Conservation (phyloP, 2,113 vertebrate species). For the Montifringilla adamsi region DNA sequence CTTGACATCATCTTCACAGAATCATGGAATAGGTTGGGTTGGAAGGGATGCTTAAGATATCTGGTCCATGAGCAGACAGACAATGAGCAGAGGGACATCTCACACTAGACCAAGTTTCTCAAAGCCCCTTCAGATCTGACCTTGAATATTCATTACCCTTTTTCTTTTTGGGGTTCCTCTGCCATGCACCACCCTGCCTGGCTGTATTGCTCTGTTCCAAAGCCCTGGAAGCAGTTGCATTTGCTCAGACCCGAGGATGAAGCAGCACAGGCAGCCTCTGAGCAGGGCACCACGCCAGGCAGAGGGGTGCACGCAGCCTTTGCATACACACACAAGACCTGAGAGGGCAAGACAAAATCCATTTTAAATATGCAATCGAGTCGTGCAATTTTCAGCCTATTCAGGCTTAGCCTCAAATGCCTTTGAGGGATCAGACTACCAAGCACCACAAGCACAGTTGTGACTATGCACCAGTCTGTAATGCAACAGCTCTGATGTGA, state of each 20-base stretch:
- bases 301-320: neutral
- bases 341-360: neutral
- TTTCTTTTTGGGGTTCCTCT: neutral
- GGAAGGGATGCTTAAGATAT: neutral
- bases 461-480: constrained; percentile 3
- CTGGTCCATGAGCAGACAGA: neutral
- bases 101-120: neutral
- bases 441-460: neutral
- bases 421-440: neutral
- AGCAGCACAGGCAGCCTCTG: neutral
- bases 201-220: neutral
- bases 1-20: neutral
- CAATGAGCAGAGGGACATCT: neutral
- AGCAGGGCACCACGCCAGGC: neutral
- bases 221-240: neutral
- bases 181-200: neutral
- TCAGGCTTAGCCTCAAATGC: neutral
- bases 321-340: neutral
- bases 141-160: neutral
- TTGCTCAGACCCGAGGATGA: neutral
- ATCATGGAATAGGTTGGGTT: neutral
- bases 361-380: neutral
- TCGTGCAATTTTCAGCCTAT: neutral
- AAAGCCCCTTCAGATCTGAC: neutral
- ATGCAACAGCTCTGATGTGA: constrained; percentile 43